These are phyloP conservation scores for Paratilapia polleni DNA, from an alignment of 2,113 vertebrate species.

Conservation along the genomic window DNA sequence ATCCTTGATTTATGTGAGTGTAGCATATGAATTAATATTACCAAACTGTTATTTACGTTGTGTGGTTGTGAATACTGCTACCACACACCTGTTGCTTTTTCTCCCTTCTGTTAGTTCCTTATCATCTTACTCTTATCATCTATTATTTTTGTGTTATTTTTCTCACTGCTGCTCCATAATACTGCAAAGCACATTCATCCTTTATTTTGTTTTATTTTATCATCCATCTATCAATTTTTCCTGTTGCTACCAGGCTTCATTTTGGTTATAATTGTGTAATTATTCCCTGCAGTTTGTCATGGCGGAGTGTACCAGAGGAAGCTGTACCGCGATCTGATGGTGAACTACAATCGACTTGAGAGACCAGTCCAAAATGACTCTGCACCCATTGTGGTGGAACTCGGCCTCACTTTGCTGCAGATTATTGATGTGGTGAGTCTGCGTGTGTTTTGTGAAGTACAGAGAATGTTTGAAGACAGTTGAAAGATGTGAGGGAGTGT, in stretches of 20 bases:
- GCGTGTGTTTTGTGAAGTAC: background rate
- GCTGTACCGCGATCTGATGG: slow-evolving; percentile 87
- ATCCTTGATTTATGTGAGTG: no score
- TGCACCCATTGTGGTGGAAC: slow-evolving; percentile 84
- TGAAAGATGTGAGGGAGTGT: background rate
- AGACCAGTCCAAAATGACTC: slow-evolving; percentile 89
- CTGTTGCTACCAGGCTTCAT: background rate
- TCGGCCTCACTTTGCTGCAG: slow-evolving; percentile 89
- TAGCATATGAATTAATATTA: no score
- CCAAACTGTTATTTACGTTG: no score
- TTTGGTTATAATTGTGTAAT: background rate
- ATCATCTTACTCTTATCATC: no score
- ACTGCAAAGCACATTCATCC: background rate
- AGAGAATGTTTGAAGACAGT: background rate
- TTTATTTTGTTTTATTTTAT: background rate
- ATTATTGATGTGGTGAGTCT: slow-evolving; percentile 90
- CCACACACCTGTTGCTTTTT: background rate
- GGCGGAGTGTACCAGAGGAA: slow-evolving; percentile 87
- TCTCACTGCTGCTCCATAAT: background rate
- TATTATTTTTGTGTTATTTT: background rate
- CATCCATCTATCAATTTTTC: background rate
- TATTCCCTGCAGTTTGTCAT: slow-evolving; percentile 75
- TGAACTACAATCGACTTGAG: slow-evolving; percentile 88
- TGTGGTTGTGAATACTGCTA: no score
- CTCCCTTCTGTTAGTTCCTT: background rate